Evolutionary conservation across 1,140 invertebrate species (phyloP).

Genomic region (Apis florea): DNA sequence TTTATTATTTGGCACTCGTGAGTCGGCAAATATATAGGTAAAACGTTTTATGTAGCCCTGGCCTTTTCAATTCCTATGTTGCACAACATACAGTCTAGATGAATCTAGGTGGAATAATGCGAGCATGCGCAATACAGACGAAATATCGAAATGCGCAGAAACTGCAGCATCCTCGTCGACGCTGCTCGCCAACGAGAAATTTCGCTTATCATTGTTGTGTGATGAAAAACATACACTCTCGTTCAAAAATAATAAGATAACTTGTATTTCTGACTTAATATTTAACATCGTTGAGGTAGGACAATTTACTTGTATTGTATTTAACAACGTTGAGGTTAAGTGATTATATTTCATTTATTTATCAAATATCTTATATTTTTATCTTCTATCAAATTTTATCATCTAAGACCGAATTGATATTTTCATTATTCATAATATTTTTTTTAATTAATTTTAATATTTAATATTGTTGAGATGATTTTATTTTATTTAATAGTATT

Average conservation of each 20-base stretch:
- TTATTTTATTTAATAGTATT: too few species aligned
- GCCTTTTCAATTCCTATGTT: slow-evolving; percentile 1
- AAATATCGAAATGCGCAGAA: slow-evolving; percentile 47
- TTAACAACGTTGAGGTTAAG: too few species aligned
- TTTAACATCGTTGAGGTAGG: too few species aligned
- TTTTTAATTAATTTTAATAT: too few species aligned
- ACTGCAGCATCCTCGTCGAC: slow-evolving; percentile 20
- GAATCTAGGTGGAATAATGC: slow-evolving; percentile 11
- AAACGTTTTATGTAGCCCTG: slow-evolving; percentile 16
- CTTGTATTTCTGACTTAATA: too few species aligned
- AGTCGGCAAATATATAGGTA: slow-evolving; percentile 12
- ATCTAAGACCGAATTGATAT: too few species aligned
- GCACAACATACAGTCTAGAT: neutral
- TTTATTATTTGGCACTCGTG: slow-evolving; percentile 18
- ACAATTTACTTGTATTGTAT: too few species aligned
- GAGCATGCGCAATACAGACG: slow-evolving; percentile 45
- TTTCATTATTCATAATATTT: too few species aligned
- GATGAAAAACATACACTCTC: slow-evolving; percentile 33
- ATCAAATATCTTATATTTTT: too few species aligned
- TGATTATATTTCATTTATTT: too few species aligned
- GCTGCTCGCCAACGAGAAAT: slow-evolving; percentile 5
- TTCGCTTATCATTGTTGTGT: slow-evolving; percentile 34
- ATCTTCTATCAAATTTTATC: too few species aligned
- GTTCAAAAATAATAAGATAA: neutral
- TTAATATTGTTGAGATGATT: too few species aligned